Base-by-base conservation (phyloP, 2,888 invertebrate species). In the Pantelozetes paolii region DNA sequence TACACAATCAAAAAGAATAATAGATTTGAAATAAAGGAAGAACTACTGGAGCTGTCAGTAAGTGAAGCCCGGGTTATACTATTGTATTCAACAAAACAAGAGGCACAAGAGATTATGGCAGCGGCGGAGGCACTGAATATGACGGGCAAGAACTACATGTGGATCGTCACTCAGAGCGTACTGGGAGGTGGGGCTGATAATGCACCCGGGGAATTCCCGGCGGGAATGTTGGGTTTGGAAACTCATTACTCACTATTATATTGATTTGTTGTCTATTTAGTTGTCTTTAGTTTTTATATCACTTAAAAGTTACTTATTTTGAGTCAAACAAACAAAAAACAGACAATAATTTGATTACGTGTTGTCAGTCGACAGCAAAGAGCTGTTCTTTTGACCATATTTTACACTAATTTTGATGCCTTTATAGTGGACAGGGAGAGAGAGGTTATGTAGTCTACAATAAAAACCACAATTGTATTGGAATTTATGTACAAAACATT, bases 91-190 rank as follows among this genome's bases (percentile, higher is more conserved):
- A 94, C 93, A 32, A 86, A 89, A 75, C 90, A 91, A 81, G 94
- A 94, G 83, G 94, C 93, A 28, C 89, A 89, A 76, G 88, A 88
- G 80, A 94, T 94, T 78, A 85, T 95, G 79, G 85, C 87, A 42
- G 88, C 88, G 40, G 92, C 92, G 2, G 86, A 87, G 74, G 88
- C 89, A 79, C 79, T 82, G 15, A 89, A 90, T 78, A 87, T 93
- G 76, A 91, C 79, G 11, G 91, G 91, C 11, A 93, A 94, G 83
- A 94, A 94, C 82, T 95, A 94, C 83, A 92, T 96, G 13, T 96
- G 96, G 96, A 93, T 96, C 75, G 95, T 94, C 26, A 94, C 94
- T 71, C 95, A 96, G 83, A 92, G 92, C 81, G 94, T 94, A 78
- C 90, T 94, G 75, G 82, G 82, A n/a, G 77, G 79, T 23, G 80